A percentile compares a stretch with the other conserved stretches of the same genome.
Conservation (phyloP, 2,797 vertebrate genomes). For the Nasua narica region DNA sequence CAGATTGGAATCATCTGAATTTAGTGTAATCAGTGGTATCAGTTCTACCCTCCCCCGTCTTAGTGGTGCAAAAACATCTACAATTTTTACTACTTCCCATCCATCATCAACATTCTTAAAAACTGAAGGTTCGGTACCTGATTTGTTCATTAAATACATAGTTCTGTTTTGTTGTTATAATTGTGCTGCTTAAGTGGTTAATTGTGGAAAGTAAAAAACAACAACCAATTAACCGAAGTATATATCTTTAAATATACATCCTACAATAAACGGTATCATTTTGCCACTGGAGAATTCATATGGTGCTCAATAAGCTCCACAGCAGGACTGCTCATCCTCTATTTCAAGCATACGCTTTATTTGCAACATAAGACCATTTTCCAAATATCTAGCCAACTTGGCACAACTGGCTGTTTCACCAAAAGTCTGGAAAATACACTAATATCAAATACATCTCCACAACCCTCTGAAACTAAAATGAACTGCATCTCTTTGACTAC, state of each 20-base stretch:
- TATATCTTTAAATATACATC: not conserved
- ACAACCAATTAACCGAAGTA: not conserved
- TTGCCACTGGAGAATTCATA: not conserved
- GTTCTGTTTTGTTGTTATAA: not conserved
- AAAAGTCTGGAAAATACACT: not conserved
- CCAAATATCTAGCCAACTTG: not conserved
- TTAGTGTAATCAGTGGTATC: not conserved
- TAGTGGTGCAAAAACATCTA: not conserved
- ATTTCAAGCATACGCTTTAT: not conserved
- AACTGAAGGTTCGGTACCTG: not conserved
- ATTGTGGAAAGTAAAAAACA: not conserved
- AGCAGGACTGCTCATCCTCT: not conserved
- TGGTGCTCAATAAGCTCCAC: not conserved
- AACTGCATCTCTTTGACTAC: not conserved
- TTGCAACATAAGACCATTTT: not conserved
- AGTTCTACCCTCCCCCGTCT: rapidly evolving
- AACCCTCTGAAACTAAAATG: not conserved
- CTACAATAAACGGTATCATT: not conserved
- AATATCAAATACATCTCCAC: not conserved
- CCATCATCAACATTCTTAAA: not conserved
- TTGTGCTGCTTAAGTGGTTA: not conserved
- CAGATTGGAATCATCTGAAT: not conserved
- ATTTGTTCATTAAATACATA: not conserved
- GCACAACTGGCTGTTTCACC: not conserved
- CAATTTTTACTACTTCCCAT: not conserved